Evolutionary conservation across 2,797 vertebrate species (phyloP).

Genomic region (Orientallactaga sibirica): DNA sequence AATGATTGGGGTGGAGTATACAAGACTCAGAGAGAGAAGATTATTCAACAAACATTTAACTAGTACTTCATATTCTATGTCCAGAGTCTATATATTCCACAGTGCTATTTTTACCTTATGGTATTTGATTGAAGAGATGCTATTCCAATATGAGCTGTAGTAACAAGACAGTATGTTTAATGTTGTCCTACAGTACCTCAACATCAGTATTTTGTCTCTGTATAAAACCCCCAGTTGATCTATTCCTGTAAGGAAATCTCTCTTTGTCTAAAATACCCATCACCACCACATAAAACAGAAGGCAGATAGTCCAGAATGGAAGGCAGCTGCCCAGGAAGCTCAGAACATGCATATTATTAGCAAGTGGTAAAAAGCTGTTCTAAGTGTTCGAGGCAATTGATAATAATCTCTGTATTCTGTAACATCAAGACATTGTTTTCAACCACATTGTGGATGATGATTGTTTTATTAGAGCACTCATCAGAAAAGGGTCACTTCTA

Average conservation of each 20-base stretch:
- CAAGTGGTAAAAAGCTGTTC: not conserved
- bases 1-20: not conserved
- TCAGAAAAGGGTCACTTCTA: not conserved
- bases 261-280: constrained; percentile 40
- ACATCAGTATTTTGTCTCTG: not conserved
- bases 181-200: not conserved
- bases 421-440: constrained; percentile 45
- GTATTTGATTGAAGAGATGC: not conserved
- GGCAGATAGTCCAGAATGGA: constrained; percentile 33
- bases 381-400: not conserved
- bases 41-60: constrained; percentile 21
- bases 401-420: not conserved
- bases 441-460: not conserved
- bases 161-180: not conserved
- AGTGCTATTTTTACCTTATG: not conserved
- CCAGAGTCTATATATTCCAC: not conserved
- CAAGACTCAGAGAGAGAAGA: not conserved
- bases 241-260: not conserved
- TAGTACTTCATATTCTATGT: not conserved
- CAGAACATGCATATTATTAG: not conserved
- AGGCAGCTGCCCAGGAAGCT: constrained; percentile 17
- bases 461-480: not conserved
- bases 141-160: not conserved
- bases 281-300: constrained; percentile 13
- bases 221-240: not conserved